A percentile compares a stretch with the other conserved stretches of the same genome.
Conservation (phyloP, 2,797 vertebrate genomes). For the Carcharodon carcharias region DNA sequence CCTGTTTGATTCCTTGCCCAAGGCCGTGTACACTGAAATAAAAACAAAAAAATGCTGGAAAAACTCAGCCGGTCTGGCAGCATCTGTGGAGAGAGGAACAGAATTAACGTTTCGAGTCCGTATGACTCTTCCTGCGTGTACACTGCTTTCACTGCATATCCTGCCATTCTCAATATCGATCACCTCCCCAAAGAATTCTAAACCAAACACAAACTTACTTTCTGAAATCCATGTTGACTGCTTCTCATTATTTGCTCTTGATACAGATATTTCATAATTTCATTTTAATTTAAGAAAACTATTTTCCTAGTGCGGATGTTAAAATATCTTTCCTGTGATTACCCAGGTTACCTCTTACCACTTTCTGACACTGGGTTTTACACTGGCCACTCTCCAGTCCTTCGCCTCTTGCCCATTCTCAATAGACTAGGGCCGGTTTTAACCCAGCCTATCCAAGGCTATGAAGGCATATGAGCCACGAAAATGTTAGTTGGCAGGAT, state of each 20-base stretch:
- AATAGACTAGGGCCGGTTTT: background rate
- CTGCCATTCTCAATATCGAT: background rate
- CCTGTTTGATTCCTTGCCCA: background rate
- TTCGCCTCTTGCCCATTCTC: background rate
- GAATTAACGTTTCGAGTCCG: too few relatives aligned
- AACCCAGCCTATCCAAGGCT: background rate
- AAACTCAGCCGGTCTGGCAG: too few relatives aligned
- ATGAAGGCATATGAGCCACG: background rate
- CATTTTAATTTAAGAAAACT: background rate
- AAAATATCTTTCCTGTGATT: background rate
- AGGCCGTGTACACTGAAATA: background rate
- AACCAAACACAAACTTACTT: background rate
- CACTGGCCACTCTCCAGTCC: background rate
- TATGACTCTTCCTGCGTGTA: background rate
- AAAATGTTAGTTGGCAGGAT: background rate
- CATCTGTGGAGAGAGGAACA: too few relatives aligned
- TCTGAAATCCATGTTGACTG: background rate
- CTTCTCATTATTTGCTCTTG: background rate
- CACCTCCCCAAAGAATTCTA: background rate
- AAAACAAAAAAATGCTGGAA: too few relatives aligned
- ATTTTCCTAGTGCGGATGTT: background rate
- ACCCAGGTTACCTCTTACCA: background rate
- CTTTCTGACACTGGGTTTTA: background rate
- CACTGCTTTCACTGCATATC: background rate
- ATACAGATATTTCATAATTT: background rate